phyloP scores from a whole-genome alignment of 1,140 invertebrate genomes.

The Ceratina calcarata region DNA sequence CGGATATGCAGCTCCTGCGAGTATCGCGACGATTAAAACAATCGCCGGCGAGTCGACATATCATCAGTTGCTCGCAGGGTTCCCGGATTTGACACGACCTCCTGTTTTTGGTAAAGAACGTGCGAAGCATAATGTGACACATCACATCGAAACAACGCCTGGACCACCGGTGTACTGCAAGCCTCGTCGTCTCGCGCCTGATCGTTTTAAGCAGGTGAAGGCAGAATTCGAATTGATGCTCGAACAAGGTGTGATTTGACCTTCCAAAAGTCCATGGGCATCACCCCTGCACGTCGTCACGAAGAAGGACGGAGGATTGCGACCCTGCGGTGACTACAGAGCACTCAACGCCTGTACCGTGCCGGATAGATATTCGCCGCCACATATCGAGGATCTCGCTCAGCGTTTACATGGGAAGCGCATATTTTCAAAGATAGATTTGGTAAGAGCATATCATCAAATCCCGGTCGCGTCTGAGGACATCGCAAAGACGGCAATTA shows the following conservation, averaged over 20 bases:
- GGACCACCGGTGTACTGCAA: too few relatives aligned
- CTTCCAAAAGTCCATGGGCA: too few relatives aligned
- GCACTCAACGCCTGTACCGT: neutral
- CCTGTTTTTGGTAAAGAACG: neutral
- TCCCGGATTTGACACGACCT: neutral
- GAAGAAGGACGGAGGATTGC: too few relatives aligned
- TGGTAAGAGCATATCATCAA: neutral
- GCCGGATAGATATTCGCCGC: neutral
- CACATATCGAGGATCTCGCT: conserved; percentile 7
- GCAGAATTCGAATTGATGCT: too few relatives aligned
- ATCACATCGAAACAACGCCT: neutral
- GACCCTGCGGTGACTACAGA: too few relatives aligned
- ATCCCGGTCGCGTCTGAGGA: conserved; percentile 2
- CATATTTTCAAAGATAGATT: neutral
- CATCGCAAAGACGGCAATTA: neutral
- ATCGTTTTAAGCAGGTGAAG: too few relatives aligned
- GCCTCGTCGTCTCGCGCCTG: too few relatives aligned
- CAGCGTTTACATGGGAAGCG: neutral
- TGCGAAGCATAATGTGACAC: neutral
- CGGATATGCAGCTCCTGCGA: too few relatives aligned
- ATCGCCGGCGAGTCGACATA: neutral
- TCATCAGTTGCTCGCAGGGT: neutral
- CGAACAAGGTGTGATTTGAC: too few relatives aligned
- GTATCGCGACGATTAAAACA: too few relatives aligned
- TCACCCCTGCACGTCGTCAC: too few relatives aligned